phyloP scores from a whole-genome alignment of 2,888 invertebrate species.

The Heliconius ethilla region DNA sequence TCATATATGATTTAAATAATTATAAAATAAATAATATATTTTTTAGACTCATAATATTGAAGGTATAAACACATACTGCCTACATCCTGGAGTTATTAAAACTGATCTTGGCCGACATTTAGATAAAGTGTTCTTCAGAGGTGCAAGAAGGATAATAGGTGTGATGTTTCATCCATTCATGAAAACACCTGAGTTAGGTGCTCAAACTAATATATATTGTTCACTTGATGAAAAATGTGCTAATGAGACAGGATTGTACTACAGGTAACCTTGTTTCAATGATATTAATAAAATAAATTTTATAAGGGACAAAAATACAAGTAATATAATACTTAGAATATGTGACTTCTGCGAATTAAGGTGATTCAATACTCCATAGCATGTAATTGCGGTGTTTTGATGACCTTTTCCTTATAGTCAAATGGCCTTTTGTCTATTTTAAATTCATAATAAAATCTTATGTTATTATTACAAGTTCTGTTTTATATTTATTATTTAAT shows the following conservation, averaged over 20 bases:
- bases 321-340: neutral
- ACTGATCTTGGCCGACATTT: slow-evolving; percentile 89
- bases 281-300: too few relatives aligned
- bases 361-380: too few relatives aligned
- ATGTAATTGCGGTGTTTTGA: too few relatives aligned
- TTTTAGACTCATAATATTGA: slow-evolving; percentile 68
- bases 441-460: neutral
- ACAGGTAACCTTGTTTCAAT: slow-evolving; percentile 65
- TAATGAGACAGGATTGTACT: slow-evolving; percentile 83
- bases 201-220: slow-evolving; percentile 89
- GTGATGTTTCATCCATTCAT: slow-evolving; percentile 70
- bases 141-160: slow-evolving; percentile 67
- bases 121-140: slow-evolving; percentile 74
- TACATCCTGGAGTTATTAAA: slow-evolving; percentile 88
- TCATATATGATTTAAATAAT: neutral
- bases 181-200: slow-evolving; percentile 84
- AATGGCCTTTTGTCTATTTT: neutral
- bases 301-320: too few relatives aligned
- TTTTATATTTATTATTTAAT: neutral
- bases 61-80: slow-evolving; percentile 85
- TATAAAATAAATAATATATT: neutral
- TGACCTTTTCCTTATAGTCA: too few relatives aligned
- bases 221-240: slow-evolving; percentile 85
- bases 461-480: neutral
- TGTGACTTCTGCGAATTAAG: neutral